Evolutionary conservation across 64 coral and sea anemone species (phyloP).

Genomic region (Porites lutea): DNA sequence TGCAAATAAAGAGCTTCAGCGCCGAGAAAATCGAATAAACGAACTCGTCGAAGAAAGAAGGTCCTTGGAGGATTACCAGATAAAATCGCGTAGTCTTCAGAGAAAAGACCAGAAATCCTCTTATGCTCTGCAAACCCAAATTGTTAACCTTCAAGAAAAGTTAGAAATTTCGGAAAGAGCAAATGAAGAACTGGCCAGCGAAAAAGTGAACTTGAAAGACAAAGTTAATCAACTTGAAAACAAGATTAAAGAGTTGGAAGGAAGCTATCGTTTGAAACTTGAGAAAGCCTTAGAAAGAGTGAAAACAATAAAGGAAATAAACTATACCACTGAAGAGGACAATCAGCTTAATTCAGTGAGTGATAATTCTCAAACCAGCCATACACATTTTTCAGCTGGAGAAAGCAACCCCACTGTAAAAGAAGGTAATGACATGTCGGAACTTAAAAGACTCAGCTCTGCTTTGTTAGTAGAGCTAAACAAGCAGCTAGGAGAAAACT

Average conservation of each 20-base stretch:
- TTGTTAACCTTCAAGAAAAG: constrained; percentile 87
- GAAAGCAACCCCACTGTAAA: background rate
- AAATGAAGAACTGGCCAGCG: constrained; percentile 27
- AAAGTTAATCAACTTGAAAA: constrained; percentile 81
- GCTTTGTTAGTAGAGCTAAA: background rate
- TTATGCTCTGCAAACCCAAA: constrained; percentile 83
- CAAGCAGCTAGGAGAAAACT: background rate
- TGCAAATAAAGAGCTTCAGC: constrained; percentile 60
- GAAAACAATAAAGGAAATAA: constrained; percentile 57
- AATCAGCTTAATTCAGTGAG: background rate
- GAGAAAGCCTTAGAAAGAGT: constrained; percentile 69
- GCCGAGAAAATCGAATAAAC: constrained; percentile 77
- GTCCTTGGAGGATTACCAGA: constrained; percentile 75
- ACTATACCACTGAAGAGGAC: constrained; percentile 38
- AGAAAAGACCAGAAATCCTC: constrained; percentile 85
- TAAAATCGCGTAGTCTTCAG: constrained; percentile 74
- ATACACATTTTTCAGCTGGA: background rate
- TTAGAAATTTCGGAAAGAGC: constrained; percentile 58
- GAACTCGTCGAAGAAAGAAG: constrained; percentile 77
- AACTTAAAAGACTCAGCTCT: background rate
- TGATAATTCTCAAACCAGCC: background rate
- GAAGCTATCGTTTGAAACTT: constrained; percentile 76
- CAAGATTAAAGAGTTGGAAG: constrained; percentile 73
- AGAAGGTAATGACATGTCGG: background rate
- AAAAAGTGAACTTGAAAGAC: constrained; percentile 36